phyloP scores from a whole-genome alignment of 2,113 vertebrate species.

The Mustela nigripes region DNA sequence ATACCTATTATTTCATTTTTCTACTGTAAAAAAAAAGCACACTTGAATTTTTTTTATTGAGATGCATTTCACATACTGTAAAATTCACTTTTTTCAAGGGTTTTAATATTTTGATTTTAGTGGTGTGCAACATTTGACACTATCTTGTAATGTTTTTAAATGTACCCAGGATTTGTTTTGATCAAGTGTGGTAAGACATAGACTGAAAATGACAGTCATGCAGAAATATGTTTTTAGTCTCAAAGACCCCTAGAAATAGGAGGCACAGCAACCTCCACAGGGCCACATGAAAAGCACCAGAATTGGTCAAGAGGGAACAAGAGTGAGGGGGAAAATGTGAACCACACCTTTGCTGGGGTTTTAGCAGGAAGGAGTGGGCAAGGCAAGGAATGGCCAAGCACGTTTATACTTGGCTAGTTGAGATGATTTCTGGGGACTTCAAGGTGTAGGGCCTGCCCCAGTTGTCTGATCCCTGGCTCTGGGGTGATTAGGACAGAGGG shows the following conservation, averaged over 20 bases:
- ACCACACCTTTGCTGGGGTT: not conserved
- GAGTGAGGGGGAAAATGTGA: not conserved
- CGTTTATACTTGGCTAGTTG: not conserved
- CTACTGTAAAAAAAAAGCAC: not conserved
- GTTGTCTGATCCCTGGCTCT: not conserved
- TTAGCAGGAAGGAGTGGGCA: not conserved
- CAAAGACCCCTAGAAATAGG: not conserved
- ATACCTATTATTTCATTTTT: not conserved
- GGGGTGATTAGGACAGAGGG: not conserved
- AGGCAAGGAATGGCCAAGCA: not conserved
- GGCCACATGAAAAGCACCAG: fast-evolving
- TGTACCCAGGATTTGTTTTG: not conserved
- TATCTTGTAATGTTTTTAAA: not conserved
- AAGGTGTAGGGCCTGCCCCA: not conserved
- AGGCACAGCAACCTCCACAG: not conserved
- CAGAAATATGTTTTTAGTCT: not conserved
- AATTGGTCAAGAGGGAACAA: not conserved
- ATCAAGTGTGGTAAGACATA: not conserved
- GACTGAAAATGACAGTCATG: not conserved
- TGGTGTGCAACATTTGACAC: not conserved
- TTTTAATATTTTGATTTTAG: slow-evolving; percentile 26
- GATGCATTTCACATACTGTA: not conserved
- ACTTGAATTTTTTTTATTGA: not conserved
- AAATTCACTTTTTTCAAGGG: not conserved
- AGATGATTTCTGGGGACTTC: not conserved